Evolutionary conservation across 2,113 vertebrate species (phyloP), one percentile per base, ranked within the genome.

Genomic region (Ivindomyrus marchei): DNA sequence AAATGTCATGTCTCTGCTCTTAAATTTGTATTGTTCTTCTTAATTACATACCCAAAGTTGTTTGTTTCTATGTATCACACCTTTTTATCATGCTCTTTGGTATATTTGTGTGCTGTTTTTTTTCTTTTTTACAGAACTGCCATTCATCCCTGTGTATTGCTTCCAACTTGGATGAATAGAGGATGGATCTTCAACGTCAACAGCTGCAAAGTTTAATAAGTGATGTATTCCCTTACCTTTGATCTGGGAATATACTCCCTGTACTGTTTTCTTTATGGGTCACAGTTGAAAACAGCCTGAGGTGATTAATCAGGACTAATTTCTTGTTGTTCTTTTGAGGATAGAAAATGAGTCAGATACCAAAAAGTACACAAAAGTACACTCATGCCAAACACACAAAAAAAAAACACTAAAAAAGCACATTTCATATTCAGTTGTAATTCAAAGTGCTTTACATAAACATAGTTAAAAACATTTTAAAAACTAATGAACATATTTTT

Each of bases 211-310:
- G 47, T 27, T 86, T 86, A 86, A 86, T 86, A 49, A n/a, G 84
- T 86, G 45, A 86, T 50, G 47, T 86, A 86, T 86, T 86, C 10
- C 24, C 19, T 86, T 27, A 86, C 47, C 84, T 86, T 86, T 86
- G 84, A 24, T 4, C 83, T 47, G 6, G 13, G 2, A 3, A 80
- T 19, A 80, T 80, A 77, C 11, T 77, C 15, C 70, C 70, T 77
- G 74, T 80, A 11, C 13, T 80, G 42, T 80, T 17, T 80, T 80
- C 36, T 19, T 80, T 42, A 17, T 19, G 74, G 15, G 15, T 80
- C 74, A 80, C 36, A 80, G 74, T 42, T 80, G 74, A 80, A 42
- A 80, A 42, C 74, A 80, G 15, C 15, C 74, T 39, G 31, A 42
- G 74, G 74, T 80, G 36, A 70, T 70, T 70, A 42, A 80, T 39